Conservation (phyloP, 2,888 invertebrate genomes). For the Mellilla xanthometata region DNA sequence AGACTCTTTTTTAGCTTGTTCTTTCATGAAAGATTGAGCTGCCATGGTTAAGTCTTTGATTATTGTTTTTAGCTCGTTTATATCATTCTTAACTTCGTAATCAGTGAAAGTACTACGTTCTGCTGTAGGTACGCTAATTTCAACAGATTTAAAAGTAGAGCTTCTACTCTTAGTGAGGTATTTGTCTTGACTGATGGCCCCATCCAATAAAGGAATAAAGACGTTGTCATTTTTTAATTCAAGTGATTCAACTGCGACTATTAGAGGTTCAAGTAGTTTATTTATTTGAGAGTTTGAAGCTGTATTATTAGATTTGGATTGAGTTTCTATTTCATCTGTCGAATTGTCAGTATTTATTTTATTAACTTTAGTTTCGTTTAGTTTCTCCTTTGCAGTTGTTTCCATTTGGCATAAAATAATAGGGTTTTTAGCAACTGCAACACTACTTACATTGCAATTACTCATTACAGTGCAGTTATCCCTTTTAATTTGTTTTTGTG, state of each 20-base stretch:
- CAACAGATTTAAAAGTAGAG: slow-evolving; percentile 29
- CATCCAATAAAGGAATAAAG: slow-evolving; percentile 58
- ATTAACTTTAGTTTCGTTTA: too few relatives aligned
- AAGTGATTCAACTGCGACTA: too few relatives aligned
- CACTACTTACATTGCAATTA: slow-evolving; percentile 4
- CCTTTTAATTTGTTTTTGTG: slow-evolving; percentile 17
- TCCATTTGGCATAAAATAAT: too few relatives aligned
- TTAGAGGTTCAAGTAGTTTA: too few relatives aligned
- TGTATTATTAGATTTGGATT: background rate
- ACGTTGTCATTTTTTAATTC: slow-evolving; percentile 11
- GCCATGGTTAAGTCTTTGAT: slow-evolving; percentile 51
- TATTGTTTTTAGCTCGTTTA: slow-evolving; percentile 52
- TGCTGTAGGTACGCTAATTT: slow-evolving; percentile 15
- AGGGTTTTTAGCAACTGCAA: slow-evolving; percentile 9
- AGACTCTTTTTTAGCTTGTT: slow-evolving; percentile 37
- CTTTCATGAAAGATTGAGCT: slow-evolving; percentile 49
- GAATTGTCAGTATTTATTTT: too few relatives aligned
- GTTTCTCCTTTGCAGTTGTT: too few relatives aligned
- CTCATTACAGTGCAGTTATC: slow-evolving; percentile 23
- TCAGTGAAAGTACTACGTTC: slow-evolving; percentile 36
- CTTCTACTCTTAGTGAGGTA: slow-evolving; percentile 43
- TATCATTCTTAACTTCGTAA: slow-evolving; percentile 50
- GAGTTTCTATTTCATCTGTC: too few relatives aligned
- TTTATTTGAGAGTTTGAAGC: too few relatives aligned
- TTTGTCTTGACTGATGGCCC: slow-evolving; percentile 51